Evolutionary conservation across 2,888 invertebrate genomes (phyloP).

Genomic region (Pristionchus maxplancki): DNA sequence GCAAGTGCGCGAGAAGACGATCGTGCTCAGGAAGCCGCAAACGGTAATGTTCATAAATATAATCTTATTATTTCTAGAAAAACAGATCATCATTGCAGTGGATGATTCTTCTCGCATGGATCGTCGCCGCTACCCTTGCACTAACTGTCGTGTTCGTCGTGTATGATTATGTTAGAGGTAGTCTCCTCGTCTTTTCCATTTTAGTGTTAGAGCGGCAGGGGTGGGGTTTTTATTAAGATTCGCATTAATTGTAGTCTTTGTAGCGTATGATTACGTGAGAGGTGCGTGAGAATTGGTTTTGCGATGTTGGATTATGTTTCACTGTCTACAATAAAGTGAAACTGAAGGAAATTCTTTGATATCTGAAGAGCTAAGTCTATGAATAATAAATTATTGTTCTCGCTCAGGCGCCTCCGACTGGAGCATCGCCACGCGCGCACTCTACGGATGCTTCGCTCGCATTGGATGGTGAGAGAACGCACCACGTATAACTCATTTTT

Average conservation of each 20-base stretch:
- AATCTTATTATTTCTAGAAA: no score
- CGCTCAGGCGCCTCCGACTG: background rate
- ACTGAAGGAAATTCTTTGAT: background rate
- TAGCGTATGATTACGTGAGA: background rate
- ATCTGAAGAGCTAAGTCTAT: no score
- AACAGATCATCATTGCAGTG: slow-evolving; percentile 51
- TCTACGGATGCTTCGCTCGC: slow-evolving; percentile 58
- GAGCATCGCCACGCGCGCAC: slow-evolving; percentile 1
- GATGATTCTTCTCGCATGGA: background rate
- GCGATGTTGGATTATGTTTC: background rate
- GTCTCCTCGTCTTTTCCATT: no score
- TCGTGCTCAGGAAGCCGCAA: background rate
- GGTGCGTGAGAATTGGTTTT: background rate
- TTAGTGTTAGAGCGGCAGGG: no score
- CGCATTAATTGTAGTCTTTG: background rate
- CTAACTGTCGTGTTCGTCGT: background rate
- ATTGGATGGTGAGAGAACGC: slow-evolving; percentile 78
- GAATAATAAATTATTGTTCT: background rate
- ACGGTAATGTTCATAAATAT: background rate
- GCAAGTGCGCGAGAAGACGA: slow-evolving; percentile 47
- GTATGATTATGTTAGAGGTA: slow-evolving; percentile 25
- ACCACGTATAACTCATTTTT: slow-evolving; percentile 50
- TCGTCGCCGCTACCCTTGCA: background rate
- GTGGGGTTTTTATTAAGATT: no score
- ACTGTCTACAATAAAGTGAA: no score